Evolutionary conservation across 2,113 vertebrate species (phyloP).

Genomic region (Meriones unguiculatus): DNA sequence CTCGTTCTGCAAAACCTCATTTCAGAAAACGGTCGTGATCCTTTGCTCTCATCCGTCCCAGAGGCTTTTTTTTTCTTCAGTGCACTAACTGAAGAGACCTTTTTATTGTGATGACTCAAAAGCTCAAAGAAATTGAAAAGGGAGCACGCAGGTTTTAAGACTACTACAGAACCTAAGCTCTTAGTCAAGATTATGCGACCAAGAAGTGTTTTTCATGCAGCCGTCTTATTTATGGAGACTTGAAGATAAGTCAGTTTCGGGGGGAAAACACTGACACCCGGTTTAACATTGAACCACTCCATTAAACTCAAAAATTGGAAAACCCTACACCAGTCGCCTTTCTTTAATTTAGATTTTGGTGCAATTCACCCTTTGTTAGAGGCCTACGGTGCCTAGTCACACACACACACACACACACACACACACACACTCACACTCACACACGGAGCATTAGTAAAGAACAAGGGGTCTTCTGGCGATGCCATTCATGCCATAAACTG

Average conservation of each 20-base stretch:
- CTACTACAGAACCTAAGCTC: not conserved
- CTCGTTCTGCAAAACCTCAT: not conserved
- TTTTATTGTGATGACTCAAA: not conserved
- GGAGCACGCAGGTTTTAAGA: not conserved
- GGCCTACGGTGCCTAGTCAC: not conserved
- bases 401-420: not conserved
- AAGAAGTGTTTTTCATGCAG: not conserved
- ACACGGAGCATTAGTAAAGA: not conserved
- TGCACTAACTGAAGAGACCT: not conserved
- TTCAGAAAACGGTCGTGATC: not conserved
- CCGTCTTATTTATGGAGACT: not conserved
- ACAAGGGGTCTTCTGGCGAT: not conserved
- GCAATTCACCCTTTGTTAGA: not conserved
- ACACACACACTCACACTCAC: not conserved
- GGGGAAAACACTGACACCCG: not conserved
- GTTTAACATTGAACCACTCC: slow-evolving; percentile 9
- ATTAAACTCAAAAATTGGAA: not conserved
- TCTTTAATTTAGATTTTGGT: slow-evolving; percentile 39
- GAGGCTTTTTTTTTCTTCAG: not conserved
- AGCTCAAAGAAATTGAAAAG: not conserved
- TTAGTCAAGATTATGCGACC: not conserved
- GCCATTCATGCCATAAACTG: not conserved
- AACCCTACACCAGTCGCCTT: not conserved
- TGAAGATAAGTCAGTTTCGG: not conserved
- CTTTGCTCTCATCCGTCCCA: not conserved